Percentiles rank a stretch among this genome's conserved stretches.
Evolutionary conservation across 2,797 vertebrate species (phyloP).

Genomic region (Limosa lapponica): DNA sequence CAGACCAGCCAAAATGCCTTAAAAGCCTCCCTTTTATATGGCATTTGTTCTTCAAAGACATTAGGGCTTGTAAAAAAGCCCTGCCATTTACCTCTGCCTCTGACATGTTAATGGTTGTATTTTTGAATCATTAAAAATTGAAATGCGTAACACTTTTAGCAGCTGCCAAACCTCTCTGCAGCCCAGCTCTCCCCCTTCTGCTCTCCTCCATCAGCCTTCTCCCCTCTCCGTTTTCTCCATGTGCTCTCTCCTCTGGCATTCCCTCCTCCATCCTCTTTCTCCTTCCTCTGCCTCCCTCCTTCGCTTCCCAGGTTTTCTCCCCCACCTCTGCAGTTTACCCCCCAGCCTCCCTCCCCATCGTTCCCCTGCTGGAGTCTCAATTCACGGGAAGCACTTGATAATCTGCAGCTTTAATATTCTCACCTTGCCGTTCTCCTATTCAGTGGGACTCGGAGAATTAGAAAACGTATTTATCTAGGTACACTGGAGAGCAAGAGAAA

Average conservation of each 20-base stretch:
- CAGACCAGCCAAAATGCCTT: background rate
- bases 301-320: background rate
- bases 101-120: constrained; percentile 71
- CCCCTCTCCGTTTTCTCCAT: background rate
- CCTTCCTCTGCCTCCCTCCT: background rate
- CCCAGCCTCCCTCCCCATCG: background rate
- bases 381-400: background rate
- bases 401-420: constrained; percentile 49
- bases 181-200: background rate
- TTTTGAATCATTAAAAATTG: constrained; percentile 76
- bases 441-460: background rate
- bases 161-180: constrained; percentile 45
- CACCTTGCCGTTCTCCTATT: constrained; percentile 32
- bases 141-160: constrained; percentile 59
- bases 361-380: background rate
- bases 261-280: background rate
- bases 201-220: background rate
- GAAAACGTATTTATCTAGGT: constrained; percentile 38
- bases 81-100: constrained; percentile 60
- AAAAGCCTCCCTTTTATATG: constrained; percentile 16
- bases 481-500: constrained; percentile 52
- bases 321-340: background rate
- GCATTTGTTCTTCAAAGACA: constrained; percentile 60
- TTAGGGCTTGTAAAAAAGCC: constrained; percentile 31
- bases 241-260: background rate